Base-by-base conservation (phyloP, 2,888 invertebrate genomes). In the Alviniconcha strummeri region DNA sequence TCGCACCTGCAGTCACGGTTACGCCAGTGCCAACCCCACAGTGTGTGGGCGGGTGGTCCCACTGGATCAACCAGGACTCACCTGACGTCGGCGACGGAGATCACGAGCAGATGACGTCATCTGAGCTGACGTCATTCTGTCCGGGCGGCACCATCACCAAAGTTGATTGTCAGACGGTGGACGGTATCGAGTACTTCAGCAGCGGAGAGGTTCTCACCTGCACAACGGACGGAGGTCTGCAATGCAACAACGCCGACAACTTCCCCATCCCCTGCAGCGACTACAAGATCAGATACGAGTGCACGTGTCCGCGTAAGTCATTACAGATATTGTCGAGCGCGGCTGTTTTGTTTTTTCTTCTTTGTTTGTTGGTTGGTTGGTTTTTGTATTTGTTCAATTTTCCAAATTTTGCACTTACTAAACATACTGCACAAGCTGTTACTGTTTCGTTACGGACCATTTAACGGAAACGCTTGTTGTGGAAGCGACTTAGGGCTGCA, bases 161-260 rank as follows among this genome's bases (percentile, higher is more conserved):
- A 52, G 87, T 89, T 71, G 89, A 67, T 84, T 92, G 92, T 86
- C 83, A 84, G 72, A 88, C 89, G 36, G 86, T 86, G 1, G 85
- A 88, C 79, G 89, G 87, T 6, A 89, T 88, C 3, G 69, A 64
- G 56, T 77, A 82, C 76, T 82, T n/a, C 69, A 76, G 76, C 67
- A 67, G 67, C 17, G 82, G 82, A 11, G 91, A 92, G 76, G 85
- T 88, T 1, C 85, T 86, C 9, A 81, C 82, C 11, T 93, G 93
- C 86, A 88, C 90, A 74, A 91, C 97, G 84, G 96, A 96, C 88
- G 94, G 95, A 13, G 97, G 97, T 0, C 94, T 97, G 0, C 93
- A 95, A 19, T 86, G 86, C 55, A 83, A 80, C 80, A 86, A 84
- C 56, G 72, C 78, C 13, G 89, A 91, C 75, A 91, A 92, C 83